Percentiles rank a stretch among this genome's conserved stretches.
These are phyloP conservation scores for Octopus bimaculoides DNA, from an alignment of 1,140 invertebrate species.

Conservation along the genomic window DNA sequence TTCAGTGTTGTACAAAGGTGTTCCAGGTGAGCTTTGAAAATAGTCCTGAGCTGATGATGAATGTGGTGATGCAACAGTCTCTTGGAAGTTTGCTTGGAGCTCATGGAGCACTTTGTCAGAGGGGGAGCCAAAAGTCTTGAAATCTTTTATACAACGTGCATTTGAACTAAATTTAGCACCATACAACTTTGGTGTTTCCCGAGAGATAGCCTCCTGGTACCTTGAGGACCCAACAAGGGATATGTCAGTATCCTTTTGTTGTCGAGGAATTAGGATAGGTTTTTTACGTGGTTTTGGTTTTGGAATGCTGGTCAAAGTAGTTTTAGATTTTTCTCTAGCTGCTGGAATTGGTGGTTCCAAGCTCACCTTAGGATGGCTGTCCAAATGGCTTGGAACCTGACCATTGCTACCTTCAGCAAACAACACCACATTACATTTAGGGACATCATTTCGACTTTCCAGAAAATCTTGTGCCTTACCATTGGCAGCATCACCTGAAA, in stretches of 20 bases:
- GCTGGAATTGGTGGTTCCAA: neutral
- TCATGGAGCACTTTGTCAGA: neutral
- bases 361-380: too few species aligned
- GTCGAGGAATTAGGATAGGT: neutral
- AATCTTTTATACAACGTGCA: neutral
- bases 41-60: neutral
- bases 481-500: too few species aligned
- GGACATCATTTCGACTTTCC: too few species aligned
- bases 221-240: neutral
- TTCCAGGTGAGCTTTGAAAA: neutral
- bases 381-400: too few species aligned
- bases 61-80: too few species aligned
- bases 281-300: neutral
- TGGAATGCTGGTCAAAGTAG: neutral
- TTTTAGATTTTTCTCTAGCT: neutral
- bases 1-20: neutral
- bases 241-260: neutral
- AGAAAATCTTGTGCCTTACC: too few species aligned
- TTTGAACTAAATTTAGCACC: neutral
- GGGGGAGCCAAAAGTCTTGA: conserved; percentile 5
- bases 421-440: too few species aligned
- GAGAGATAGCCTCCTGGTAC: neutral
- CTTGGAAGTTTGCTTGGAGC: neutral
- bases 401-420: too few species aligned
- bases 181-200: neutral